Conservation (phyloP, 2,888 invertebrate genomes). For the Lordiphosa fenestrarum region DNA sequence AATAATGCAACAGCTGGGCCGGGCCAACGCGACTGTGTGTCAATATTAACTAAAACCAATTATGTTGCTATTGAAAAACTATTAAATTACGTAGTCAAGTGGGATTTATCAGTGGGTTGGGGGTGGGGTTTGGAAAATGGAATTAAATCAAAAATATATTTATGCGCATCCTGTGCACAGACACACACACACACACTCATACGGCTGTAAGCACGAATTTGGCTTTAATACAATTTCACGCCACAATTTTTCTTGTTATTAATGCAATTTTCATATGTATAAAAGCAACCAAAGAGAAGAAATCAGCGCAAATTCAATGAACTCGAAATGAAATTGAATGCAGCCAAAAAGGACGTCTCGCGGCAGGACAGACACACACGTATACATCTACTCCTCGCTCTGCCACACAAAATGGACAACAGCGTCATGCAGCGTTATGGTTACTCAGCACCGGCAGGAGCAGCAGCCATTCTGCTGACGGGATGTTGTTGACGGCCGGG, state of each 20-base stretch:
- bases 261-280: slow-evolving; percentile 58
- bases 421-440: slow-evolving; percentile 25
- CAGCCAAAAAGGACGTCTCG: slow-evolving; percentile 23
- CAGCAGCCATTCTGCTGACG: slow-evolving; percentile 11
- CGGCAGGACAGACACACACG: slow-evolving; percentile 12
- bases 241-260: slow-evolving; percentile 39
- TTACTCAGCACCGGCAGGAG: slow-evolving; percentile 16
- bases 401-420: slow-evolving; percentile 10
- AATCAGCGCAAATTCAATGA: slow-evolving; percentile 72
- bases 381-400: neutral
- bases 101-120: slow-evolving; percentile 3
- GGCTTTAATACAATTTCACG: slow-evolving; percentile 57
- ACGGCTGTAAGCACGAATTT: slow-evolving; percentile 29
- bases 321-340: slow-evolving; percentile 68
- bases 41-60: slow-evolving; percentile 71
- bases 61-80: slow-evolving; percentile 56
- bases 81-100: slow-evolving; percentile 64
- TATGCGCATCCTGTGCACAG: slow-evolving; percentile 48
- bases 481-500: slow-evolving; percentile 28
- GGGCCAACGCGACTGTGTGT: slow-evolving; percentile 31
- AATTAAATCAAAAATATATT: slow-evolving; percentile 68
- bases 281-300: slow-evolving; percentile 43
- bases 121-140: slow-evolving; percentile 39
- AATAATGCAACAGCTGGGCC: slow-evolving; percentile 70
- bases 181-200: slow-evolving; percentile 21